These are phyloP conservation scores for Cyrtodaria siliqua DNA, from an alignment of 2,888 invertebrate species.

Conservation along the genomic window DNA sequence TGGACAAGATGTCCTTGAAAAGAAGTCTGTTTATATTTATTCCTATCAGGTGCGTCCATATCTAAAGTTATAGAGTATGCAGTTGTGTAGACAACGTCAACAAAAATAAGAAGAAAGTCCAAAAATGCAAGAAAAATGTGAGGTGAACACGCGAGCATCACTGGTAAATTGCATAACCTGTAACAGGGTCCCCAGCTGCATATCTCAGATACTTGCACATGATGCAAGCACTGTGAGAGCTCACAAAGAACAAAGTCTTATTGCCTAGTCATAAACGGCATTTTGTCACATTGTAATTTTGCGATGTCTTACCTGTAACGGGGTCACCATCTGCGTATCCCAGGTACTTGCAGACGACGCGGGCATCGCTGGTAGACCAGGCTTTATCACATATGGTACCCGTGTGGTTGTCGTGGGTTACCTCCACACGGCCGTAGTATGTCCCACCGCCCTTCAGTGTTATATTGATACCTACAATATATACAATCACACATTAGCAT, in stretches of 20 bases:
- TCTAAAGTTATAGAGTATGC: no score
- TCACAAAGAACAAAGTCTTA: no score
- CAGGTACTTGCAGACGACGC: constrained; percentile 72
- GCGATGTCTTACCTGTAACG: constrained; percentile 56
- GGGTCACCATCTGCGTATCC: constrained; percentile 75
- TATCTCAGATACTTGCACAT: constrained; percentile 74
- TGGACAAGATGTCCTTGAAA: no score
- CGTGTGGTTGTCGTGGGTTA: constrained; percentile 68
- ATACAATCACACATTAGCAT: constrained; percentile 3
- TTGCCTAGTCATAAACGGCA: no score
- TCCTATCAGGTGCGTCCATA: no score
- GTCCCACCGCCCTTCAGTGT: constrained; percentile 66
- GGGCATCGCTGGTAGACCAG: constrained; percentile 75
- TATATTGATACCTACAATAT: constrained; percentile 54
- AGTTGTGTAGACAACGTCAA: no score
- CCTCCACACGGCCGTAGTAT: constrained; percentile 74
- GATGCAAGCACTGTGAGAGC: constrained; percentile 73
- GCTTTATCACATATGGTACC: constrained; percentile 78
- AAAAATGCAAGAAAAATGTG: no score
- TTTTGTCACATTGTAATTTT: no score
- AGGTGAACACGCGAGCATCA: no score
- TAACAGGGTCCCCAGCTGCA: constrained; percentile 70
- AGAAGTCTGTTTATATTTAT: no score
- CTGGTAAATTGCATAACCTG: no score
- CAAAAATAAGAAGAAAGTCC: no score